These are phyloP conservation scores for Heteromormyrus szaboi DNA, from an alignment of 2,797 vertebrate genomes.

Conservation along the genomic window DNA sequence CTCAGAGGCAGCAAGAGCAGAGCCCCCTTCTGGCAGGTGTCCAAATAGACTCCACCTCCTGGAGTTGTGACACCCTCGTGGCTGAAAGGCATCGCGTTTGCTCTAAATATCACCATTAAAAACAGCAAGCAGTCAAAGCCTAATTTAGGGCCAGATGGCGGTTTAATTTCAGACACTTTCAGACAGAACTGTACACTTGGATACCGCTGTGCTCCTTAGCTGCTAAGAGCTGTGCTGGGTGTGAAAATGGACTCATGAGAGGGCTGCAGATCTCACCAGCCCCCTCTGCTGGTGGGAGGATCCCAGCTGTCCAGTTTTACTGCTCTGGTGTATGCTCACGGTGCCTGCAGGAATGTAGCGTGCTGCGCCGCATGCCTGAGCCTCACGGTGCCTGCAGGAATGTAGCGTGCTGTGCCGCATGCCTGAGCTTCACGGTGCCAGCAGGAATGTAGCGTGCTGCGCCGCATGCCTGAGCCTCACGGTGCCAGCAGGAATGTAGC, in stretches of 20 bases:
- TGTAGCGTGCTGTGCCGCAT: too few relatives aligned
- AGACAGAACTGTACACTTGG: constrained; percentile 3
- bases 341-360: too few relatives aligned
- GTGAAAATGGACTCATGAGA: not conserved
- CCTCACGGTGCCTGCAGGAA: too few relatives aligned
- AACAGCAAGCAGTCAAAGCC: constrained; percentile 19
- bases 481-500: too few relatives aligned
- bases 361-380: too few relatives aligned
- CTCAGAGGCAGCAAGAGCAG: not conserved
- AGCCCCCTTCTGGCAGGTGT: not conserved
- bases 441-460: too few relatives aligned
- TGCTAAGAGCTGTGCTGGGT: not conserved
- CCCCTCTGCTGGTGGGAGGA: not conserved
- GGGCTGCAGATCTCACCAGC: not conserved
- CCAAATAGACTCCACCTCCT: not conserved
- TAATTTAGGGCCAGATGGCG: constrained; percentile 27
- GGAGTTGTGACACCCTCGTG: too few relatives aligned
- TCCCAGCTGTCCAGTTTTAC: not conserved
- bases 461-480: too few relatives aligned
- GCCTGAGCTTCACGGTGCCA: too few relatives aligned
- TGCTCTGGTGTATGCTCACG: not conserved
- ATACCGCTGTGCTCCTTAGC: not conserved
- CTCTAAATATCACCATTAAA: not conserved
- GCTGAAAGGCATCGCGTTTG: not conserved
- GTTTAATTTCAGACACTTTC: constrained; percentile 20